Evolutionary conservation across 1,140 invertebrate genomes (phyloP), one percentile per base, ranked within the genome.

Genomic region (Bradynema listronoti): DNA sequence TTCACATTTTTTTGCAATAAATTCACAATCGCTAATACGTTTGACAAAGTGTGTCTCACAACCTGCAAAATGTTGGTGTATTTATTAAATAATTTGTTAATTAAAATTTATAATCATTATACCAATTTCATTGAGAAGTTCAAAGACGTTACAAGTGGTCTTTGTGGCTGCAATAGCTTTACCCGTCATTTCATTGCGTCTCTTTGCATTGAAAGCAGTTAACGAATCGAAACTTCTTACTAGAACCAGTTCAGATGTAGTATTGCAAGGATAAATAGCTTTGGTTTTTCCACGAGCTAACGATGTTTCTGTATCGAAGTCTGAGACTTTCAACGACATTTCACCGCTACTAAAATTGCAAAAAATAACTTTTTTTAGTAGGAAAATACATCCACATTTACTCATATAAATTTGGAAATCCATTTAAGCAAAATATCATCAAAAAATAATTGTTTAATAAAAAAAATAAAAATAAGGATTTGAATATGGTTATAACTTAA

Each of bases 271-370:
- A 75, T 84, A 92, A 1, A 97, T 88, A 70, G 87, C 83, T 78
- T 98, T 98, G 0, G 93, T 98, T 80, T 98, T 98, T 3, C 93
- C 93, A 79, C 97, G 92, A 58, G 66, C 71, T 4, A 74, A 9
- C 22, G 55, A 49, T 14, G 53, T 57, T 32, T 56, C 4, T n/a
- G n/a, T n/a, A n/a, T n/a, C n/a, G n/a, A n/a, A n/a, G n/a, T n/a
- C n/a, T n/a, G n/a, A n/a, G n/a, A n/a, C n/a, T n/a, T n/a, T n/a
- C n/a, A n/a, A n/a, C n/a, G n/a, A n/a, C n/a, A n/a, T n/a, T n/a
- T n/a, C n/a, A n/a, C n/a, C n/a, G n/a, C n/a, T n/a, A n/a, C n/a
- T n/a, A n/a, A n/a, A n/a, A n/a, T n/a, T n/a, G n/a, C n/a, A n/a
- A n/a, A n/a, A n/a, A n/a, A n/a, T n/a, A n/a, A n/a, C n/a, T n/a